phyloP scores from a whole-genome alignment of 2,113 vertebrate species.

The Crotalus viridis region DNA sequence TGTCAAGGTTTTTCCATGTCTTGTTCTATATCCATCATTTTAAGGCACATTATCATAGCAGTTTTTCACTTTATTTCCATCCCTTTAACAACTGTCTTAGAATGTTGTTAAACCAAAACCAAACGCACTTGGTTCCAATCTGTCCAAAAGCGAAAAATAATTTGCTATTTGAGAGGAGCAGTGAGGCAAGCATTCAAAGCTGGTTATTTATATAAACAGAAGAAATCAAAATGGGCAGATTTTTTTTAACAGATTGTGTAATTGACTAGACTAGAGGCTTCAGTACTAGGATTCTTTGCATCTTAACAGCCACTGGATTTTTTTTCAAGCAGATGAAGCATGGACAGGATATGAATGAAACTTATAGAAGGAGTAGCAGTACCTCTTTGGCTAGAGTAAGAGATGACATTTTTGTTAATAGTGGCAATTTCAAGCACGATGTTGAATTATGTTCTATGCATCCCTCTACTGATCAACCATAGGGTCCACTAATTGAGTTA shows the following conservation, averaged over 20 bases:
- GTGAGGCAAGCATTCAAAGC: background rate
- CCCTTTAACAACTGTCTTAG: background rate
- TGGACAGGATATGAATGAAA: background rate
- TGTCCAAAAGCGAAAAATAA: background rate
- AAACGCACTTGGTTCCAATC: background rate
- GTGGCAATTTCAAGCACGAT: background rate
- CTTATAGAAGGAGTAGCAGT: background rate
- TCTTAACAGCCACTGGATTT: background rate
- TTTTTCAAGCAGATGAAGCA: background rate
- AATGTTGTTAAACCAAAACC: background rate
- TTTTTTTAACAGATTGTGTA: background rate
- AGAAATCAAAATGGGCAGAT: background rate
- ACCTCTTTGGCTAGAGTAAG: background rate
- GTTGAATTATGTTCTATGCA: background rate
- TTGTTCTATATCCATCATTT: background rate
- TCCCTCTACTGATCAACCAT: background rate
- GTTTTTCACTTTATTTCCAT: background rate
- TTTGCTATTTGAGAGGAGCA: background rate
- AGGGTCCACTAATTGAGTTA: background rate
- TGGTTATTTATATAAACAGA: background rate
- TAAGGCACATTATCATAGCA: background rate
- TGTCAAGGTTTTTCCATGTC: background rate
- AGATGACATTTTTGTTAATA: background rate
- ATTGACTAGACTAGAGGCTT: background rate
- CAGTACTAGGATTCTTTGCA: background rate